phyloP scores from a whole-genome alignment of 2,888 invertebrate genomes.

The Neoascia interrupta region DNA sequence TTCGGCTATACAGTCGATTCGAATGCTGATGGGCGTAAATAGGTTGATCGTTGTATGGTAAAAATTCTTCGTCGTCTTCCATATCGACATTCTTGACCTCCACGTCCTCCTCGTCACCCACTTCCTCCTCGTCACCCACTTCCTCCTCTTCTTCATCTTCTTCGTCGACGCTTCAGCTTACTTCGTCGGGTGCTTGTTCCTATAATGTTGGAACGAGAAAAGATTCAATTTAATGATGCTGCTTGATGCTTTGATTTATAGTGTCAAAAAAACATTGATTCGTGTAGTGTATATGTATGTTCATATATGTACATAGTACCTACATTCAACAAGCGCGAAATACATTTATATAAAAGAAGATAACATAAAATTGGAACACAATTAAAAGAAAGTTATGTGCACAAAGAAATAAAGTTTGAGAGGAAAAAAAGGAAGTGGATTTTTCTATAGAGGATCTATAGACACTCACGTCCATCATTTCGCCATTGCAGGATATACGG shows the following conservation, averaged over 20 bases:
- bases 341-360: conserved; percentile 14
- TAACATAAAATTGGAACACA: conserved; percentile 25
- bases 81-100: conserved; percentile 72
- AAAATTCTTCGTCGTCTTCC: no score
- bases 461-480: conserved; percentile 68
- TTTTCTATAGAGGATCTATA: conserved; percentile 9
- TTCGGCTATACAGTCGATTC: conserved; percentile 72
- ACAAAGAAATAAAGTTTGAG: conserved; percentile 30
- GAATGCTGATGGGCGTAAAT: conserved; percentile 75
- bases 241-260: conserved; percentile 2
- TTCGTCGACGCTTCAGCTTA: conserved; percentile 73
- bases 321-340: conserved; percentile 59
- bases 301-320: no score
- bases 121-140: no score
- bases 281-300: no score
- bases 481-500: conserved; percentile 85
- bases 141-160: conserved; percentile 74
- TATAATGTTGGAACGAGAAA: conserved; percentile 35
- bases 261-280: conserved; percentile 40
- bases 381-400: conserved; percentile 70
- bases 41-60: conserved; percentile 78
- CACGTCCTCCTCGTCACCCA: no score
- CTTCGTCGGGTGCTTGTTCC: conserved; percentile 73
- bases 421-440: conserved; percentile 1
- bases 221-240: conserved; percentile 41